Base-by-base conservation (phyloP, 2,113 vertebrate species). In the Cryptoleucopteryx plumbea region DNA sequence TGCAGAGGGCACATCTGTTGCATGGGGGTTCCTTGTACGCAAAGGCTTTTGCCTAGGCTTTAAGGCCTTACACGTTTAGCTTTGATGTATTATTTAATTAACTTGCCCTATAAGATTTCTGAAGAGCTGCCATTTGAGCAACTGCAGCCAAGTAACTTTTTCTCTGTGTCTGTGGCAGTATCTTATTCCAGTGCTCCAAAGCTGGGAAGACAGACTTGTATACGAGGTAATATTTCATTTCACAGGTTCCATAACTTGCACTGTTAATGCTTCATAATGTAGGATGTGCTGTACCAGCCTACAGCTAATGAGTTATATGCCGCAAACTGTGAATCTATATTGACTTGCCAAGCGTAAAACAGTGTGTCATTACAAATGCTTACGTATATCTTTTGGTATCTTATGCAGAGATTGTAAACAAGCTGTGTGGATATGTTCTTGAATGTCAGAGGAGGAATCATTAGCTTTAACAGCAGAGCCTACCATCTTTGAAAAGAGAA, bases 81-180 rank as follows among this genome's bases (percentile, higher is more conserved):
- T 95, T 85, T 85, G 74, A 96, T 79, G 65, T 70, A 93, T 86
- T 70, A 82, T 86, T 90, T 85, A 85, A 90, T 70, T 85, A 94
- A 70, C 48, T 59, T 61, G 18, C 55, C 65, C n/a, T 68, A 10
- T 36, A 82, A 85, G 50, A 31, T 45, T 78, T 86, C 74, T 42
- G n/a, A 95, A 90, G 74, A 70, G 53, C 86, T 82, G 70, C 74
- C 43, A n/a, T 71, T 52, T 68, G 66, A 91, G 65, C 9, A 23
- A 68, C 55, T 68, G 48, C 66, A 71, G 55, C 56, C 79, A 79
- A 67, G 40, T 3, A n/a, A 68, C 65, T 86, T 83, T 62, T 89
- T 20, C 29, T 52, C 66, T 13, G 8, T 9, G 31, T 50, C 42
- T 68, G 40, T 79, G 82, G 29, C 43, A 48, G 19, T 56, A 42